Evolutionary conservation across 2,888 invertebrate species (phyloP), one percentile per base, ranked within the genome.

Genomic region (Pomacea canaliculata): DNA sequence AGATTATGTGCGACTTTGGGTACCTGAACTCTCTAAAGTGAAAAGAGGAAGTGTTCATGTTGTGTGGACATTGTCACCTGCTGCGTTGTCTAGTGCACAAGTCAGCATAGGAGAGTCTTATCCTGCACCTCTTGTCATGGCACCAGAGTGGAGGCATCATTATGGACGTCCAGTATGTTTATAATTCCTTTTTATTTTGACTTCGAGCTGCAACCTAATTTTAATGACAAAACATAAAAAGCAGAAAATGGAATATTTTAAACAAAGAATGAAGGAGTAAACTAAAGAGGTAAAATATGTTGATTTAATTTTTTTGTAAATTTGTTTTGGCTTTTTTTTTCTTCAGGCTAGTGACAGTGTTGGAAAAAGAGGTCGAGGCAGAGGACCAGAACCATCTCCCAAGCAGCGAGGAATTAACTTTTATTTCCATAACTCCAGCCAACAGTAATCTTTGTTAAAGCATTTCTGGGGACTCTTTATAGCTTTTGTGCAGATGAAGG

Each of bases 1-100:
- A n/a, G 85, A 89, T 7, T 91, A 85, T 82, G 85, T 90, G 3
- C 81, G 89, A 19, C 78, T 86, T 66, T 91, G 90, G 90, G 84
- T 91, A 16, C 90, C 90, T 23, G 90, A 90, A 79, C 81, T 91
- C 72, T 79, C 79, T 46, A 80, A 82, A 23, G 74, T 88, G 8
- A 82, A 80, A 51, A 85, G 82, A 67, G 87, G 86, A 12, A 79
- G 80, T 63, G 83, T 87, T 18, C 88, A 88, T 66, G 83, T 83
- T 56, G 86, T 86, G 23, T 88, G 87, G 86, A 83, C 86, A 7
- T 74, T 86, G 37, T 79, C 80, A 65, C 74, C 77, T 16, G 79
- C 75, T 16, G 75, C 80, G 9, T 80, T 88, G 16, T 76, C 82
- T 5, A 80, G 79, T 27, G 84, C 83, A 16, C 82, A 77, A 7